Conservation (phyloP, 1,140 invertebrate species). For the Magallana angulata region DNA sequence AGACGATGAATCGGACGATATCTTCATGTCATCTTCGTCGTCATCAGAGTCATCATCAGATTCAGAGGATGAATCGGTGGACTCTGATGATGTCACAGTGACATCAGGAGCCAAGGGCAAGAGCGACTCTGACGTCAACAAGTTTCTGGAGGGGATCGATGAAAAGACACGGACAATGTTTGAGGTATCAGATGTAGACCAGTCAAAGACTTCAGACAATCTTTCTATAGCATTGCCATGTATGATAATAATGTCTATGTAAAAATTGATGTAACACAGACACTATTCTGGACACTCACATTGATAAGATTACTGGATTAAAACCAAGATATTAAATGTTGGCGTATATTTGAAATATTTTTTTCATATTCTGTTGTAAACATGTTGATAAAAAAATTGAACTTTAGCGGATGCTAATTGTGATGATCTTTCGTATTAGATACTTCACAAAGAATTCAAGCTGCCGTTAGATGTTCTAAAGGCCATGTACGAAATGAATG, state of each 20-base stretch:
- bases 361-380: no score
- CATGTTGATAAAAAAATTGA: no score
- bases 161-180: conserved; percentile 71
- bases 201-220: no score
- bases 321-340: no score
- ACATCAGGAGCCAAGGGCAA: background rate
- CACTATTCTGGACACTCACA: no score
- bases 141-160: conserved; percentile 67
- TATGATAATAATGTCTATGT: no score
- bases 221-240: no score
- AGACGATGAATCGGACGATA: conserved; percentile 60
- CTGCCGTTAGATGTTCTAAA: conserved; percentile 72
- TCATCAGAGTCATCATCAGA: conserved; percentile 57
- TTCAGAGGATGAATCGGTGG: conserved; percentile 45
- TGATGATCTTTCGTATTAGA: conserved; percentile 63
- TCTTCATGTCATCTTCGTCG: conserved; percentile 33
- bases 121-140: conserved; percentile 55
- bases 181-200: conserved; percentile 59
- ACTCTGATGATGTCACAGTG: conserved; percentile 45
- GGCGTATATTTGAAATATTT: no score
- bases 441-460: conserved; percentile 71
- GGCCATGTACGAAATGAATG: conserved; percentile 75
- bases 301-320: no score
- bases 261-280: no score
- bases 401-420: no score